Percentiles rank a stretch among this genome's conserved stretches.
These are phyloP conservation scores for Venturia canescens DNA, from an alignment of 1,140 invertebrate species.

Conservation along the genomic window DNA sequence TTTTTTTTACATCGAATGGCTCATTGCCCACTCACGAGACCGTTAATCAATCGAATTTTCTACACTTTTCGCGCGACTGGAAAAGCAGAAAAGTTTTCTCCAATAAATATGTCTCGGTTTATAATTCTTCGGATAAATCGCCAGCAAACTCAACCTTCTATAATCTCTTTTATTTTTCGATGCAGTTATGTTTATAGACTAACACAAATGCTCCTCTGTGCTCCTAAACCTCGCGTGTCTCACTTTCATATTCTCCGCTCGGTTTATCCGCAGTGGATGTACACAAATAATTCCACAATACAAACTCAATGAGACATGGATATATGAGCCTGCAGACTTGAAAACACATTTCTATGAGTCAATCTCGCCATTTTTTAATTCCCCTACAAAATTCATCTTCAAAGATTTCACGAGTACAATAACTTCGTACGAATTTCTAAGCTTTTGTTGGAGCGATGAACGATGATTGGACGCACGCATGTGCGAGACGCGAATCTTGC, in stretches of 20 bases:
- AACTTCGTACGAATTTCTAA: not conserved
- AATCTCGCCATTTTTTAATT: not conserved
- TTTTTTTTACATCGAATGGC: not conserved
- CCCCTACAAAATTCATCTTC: not conserved
- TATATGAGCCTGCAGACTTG: not conserved
- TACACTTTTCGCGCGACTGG: not conserved
- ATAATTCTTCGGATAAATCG: too few species aligned
- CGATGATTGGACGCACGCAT: not conserved
- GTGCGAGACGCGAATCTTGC: not conserved
- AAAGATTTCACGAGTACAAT: conserved; percentile 8
- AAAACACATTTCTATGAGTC: conserved; percentile 15
- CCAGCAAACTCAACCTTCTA: not conserved
- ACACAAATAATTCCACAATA: conserved; percentile 11
- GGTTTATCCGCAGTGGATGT: conserved; percentile 24
- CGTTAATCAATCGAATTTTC: not conserved
- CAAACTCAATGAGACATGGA: not conserved
- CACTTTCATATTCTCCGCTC: conserved; percentile 29
- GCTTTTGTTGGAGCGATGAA: not conserved
- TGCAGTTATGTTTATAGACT: not conserved
- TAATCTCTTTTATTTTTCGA: not conserved
- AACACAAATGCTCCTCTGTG: not conserved
- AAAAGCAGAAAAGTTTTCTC: too few species aligned
- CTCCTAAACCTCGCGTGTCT: conserved; percentile 16
- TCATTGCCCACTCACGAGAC: not conserved
- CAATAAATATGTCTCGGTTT: too few species aligned